Percentiles rank a stretch among this genome's conserved stretches.
Evolutionary conservation across 2,888 invertebrate genomes (phyloP).

Genomic region (Leucophenga montana): DNA sequence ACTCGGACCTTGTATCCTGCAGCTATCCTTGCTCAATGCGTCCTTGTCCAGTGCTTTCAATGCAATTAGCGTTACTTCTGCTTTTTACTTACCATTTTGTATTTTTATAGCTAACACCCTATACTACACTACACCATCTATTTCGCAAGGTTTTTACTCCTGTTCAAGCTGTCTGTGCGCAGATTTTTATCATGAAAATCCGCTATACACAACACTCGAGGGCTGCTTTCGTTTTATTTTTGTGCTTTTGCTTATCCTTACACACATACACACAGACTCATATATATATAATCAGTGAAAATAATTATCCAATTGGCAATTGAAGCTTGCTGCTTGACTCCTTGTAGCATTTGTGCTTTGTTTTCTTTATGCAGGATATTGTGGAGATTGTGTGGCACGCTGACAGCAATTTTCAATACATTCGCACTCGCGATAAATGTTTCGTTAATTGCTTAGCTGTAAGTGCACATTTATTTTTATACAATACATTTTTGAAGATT

Average conservation of each 20-base stretch:
- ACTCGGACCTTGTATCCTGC: neutral
- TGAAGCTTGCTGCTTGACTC: conserved; percentile 15
- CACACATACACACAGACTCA: neutral
- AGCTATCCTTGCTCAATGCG: neutral
- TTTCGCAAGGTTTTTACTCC: no score
- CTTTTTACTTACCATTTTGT: conserved; percentile 7
- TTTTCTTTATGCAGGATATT: conserved; percentile 1
- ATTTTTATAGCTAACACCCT: conserved; percentile 4
- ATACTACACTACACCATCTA: no score
- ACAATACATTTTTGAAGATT: neutral
- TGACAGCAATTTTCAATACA: neutral
- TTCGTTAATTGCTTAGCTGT: conserved; percentile 21
- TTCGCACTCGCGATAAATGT: conserved; percentile 16
- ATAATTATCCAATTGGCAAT: conserved; percentile 47
- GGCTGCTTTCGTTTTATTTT: neutral
- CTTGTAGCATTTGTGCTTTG: conserved; percentile 7
- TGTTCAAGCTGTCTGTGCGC: neutral
- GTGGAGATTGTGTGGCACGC: neutral
- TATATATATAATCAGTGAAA: conserved; percentile 34
- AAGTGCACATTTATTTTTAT: conserved; percentile 14
- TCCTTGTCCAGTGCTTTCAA: conserved; percentile 7
- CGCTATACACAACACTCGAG: conserved; percentile 13
- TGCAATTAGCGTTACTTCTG: conserved; percentile 22
- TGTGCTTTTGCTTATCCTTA: conserved; percentile 2
- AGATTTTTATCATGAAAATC: conserved; percentile 16